A percentile compares a stretch with the other conserved stretches of the same genome.
These are phyloP conservation scores for Schrankia costaestrigalis DNA, from an alignment of 2,888 invertebrate genomes.

Conservation along the genomic window DNA sequence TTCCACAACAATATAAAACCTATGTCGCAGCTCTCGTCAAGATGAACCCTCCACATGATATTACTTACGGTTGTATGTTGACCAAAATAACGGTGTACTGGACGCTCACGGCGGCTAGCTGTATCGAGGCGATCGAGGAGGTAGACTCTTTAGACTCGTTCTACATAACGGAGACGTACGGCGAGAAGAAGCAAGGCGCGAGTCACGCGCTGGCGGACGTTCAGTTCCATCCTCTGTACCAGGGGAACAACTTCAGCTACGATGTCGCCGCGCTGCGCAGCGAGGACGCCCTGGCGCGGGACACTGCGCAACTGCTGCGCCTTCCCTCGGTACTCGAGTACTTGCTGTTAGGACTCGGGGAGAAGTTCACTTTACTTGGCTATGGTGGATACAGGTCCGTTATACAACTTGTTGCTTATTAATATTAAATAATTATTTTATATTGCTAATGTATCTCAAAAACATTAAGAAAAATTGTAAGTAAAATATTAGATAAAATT, in stretches of 20 bases:
- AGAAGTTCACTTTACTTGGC: constrained; percentile 51
- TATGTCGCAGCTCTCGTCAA: constrained; percentile 55
- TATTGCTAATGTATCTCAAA: too few species aligned
- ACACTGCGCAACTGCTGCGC: constrained; percentile 11
- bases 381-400: constrained; percentile 57
- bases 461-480: too few species aligned
- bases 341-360: constrained; percentile 51
- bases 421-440: neutral
- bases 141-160: constrained; percentile 57
- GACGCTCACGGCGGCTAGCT: constrained; percentile 65
- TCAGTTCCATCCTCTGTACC: constrained; percentile 54
- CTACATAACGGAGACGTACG: constrained; percentile 52
- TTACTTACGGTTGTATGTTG: constrained; percentile 59
- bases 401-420: neutral
- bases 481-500: too few species aligned
- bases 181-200: constrained; percentile 28
- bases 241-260: constrained; percentile 39
- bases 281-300: constrained; percentile 29
- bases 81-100: constrained; percentile 52
- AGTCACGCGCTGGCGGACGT: constrained; percentile 45
- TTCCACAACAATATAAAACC: constrained; percentile 16
- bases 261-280: constrained; percentile 55
- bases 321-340: constrained; percentile 47
- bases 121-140: constrained; percentile 61
- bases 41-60: constrained; percentile 40